These are phyloP conservation scores for Piscicola geometra DNA, from an alignment of 2,888 invertebrate genomes.

Conservation along the genomic window DNA sequence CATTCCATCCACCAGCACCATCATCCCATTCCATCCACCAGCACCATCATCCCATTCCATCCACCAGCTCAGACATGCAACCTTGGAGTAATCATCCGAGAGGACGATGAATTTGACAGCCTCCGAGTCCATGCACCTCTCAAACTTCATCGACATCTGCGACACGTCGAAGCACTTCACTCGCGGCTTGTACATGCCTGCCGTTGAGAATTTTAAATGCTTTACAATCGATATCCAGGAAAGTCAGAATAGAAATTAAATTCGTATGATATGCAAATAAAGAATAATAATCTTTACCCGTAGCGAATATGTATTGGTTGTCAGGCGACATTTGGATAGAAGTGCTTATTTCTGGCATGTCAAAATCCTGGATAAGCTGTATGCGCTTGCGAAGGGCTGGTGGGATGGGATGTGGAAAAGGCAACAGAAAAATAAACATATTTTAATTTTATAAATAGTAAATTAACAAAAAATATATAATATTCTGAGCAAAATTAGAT, in stretches of 20 bases:
- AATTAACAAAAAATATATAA: background rate
- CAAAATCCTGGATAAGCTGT: conserved; percentile 96
- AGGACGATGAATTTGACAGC: conserved; percentile 86
- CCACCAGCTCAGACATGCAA: too few species aligned
- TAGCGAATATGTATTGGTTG: conserved; percentile 22
- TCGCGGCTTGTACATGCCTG: conserved; percentile 80
- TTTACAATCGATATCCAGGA: too few species aligned
- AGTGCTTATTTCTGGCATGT: conserved; percentile 91
- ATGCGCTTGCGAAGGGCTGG: conserved; percentile 79
- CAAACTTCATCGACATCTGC: conserved; percentile 93
- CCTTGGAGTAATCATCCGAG: conserved; percentile 93
- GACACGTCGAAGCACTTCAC: conserved; percentile 92
- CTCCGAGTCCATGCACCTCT: conserved; percentile 93
- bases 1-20: conserved; percentile 30
- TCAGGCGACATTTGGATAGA: conserved; percentile 71
- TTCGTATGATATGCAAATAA: background rate
- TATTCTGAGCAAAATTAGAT: background rate
- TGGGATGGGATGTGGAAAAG: background rate
- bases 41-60: conserved; percentile 40
- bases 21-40: conserved; percentile 38
- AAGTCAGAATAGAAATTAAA: background rate
- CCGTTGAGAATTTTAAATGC: too few species aligned
- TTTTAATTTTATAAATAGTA: conserved; percentile 1
- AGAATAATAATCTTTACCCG: conserved; percentile 19
- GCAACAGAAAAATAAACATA: background rate